Percentiles rank a stretch among this genome's conserved stretches.
These are phyloP conservation scores for Dinomys branickii DNA, from an alignment of 2,113 vertebrate genomes.

Conservation along the genomic window DNA sequence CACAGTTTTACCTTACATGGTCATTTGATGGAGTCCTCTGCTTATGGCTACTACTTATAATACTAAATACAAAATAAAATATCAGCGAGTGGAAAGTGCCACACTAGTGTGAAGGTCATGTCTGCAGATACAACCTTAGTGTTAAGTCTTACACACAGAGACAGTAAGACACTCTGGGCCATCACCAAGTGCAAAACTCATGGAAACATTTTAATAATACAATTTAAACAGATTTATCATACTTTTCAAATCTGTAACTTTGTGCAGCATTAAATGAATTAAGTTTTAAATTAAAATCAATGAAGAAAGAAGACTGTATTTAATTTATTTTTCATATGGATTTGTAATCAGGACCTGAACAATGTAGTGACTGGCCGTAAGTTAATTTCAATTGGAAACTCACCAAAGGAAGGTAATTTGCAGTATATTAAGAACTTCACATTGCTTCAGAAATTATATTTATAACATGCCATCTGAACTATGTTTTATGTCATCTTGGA, in stretches of 20 bases:
- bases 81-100: not conserved
- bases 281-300: slow-evolving; percentile 84
- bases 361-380: slow-evolving; percentile 77
- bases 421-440: slow-evolving; percentile 70
- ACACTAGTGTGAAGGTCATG: not conserved
- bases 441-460: slow-evolving; percentile 76
- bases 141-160: not conserved
- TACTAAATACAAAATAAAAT: slow-evolving; percentile 15
- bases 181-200: not conserved
- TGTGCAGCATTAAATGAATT: slow-evolving; percentile 71
- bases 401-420: slow-evolving; percentile 78
- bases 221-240: slow-evolving; percentile 68
- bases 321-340: slow-evolving; percentile 79
- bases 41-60: not conserved
- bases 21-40: not conserved
- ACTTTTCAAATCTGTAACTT: slow-evolving; percentile 73
- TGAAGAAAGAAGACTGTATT: slow-evolving; percentile 81
- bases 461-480: slow-evolving; percentile 70
- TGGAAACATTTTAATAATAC: slow-evolving; percentile 25
- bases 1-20: not conserved
- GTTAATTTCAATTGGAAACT: slow-evolving; percentile 83
- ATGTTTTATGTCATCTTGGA: slow-evolving; percentile 48
- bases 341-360: slow-evolving; percentile 79
- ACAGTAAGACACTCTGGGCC: not conserved
- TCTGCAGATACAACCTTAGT: not conserved